Evolutionary conservation across 2,797 vertebrate species (phyloP).

Genomic region (Aplochiton taeniatus): DNA sequence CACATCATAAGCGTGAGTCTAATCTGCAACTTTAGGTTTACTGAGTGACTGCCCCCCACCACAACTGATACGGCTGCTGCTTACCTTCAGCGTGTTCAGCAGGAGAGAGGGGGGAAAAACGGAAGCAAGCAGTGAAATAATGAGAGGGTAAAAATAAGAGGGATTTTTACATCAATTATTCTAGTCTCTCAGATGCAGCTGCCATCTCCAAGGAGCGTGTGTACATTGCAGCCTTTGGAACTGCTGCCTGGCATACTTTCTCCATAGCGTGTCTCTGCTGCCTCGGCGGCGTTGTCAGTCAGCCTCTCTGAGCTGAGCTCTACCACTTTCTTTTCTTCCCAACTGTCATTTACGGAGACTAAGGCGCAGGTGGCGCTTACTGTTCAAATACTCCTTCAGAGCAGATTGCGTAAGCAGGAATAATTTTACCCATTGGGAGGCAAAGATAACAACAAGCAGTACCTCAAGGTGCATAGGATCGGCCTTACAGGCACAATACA

Average conservation of each 20-base stretch:
- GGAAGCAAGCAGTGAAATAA: conserved; percentile 30
- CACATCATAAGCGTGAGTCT: neutral
- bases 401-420: no score
- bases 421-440: no score
- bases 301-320: conserved; percentile 7
- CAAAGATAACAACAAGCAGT: no score
- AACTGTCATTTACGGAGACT: conserved; percentile 2
- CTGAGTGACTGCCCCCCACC: conserved; percentile 3
- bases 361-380: neutral
- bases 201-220: conserved; percentile 35
- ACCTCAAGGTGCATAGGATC: no score
- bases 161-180: conserved; percentile 36
- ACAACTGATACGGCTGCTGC: conserved; percentile 13
- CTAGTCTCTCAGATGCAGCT: conserved; percentile 24
- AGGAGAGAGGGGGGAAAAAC: conserved; percentile 11
- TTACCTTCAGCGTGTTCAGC: conserved; percentile 19
- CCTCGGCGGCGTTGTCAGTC: conserved; percentile 15
- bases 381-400: neutral
- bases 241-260: conserved; percentile 13
- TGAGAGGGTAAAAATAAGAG: conserved; percentile 24
- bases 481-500: no score
- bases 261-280: conserved; percentile 5
- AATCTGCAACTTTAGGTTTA: neutral
- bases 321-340: conserved; percentile 5
- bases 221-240: conserved; percentile 19